A percentile compares a stretch with the other conserved stretches of the same genome.
Conservation (phyloP, 92 coral and sea anemone genomes). For the Hydrozoanthus gracilis region DNA sequence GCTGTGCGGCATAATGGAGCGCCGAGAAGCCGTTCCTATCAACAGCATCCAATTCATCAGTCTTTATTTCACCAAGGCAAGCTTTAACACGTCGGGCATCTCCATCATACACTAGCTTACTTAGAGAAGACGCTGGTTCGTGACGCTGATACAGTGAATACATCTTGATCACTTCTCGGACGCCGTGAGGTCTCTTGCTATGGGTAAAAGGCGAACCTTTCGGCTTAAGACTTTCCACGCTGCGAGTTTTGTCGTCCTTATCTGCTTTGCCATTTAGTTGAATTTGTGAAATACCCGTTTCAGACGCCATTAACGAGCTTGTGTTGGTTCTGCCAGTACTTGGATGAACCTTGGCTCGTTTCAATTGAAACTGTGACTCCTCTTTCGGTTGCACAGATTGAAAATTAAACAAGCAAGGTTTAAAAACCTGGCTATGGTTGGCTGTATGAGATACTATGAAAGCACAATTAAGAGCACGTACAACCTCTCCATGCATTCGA, state of each 20-base stretch:
- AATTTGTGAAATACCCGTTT: constrained; percentile 3
- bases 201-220: constrained; percentile 2
- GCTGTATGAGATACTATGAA: no score
- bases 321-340: no score
- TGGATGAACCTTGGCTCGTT: no score
- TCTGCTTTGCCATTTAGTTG: not conserved
- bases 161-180: constrained; percentile 43
- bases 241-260: constrained; percentile 12
- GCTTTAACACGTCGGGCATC: constrained; percentile 9
- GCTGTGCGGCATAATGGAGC: constrained; percentile 41
- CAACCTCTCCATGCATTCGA: no score
- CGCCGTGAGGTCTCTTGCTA: constrained; percentile 36
- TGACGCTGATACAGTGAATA: constrained; percentile 28
- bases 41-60: constrained; percentile 1
- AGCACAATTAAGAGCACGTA: no score
- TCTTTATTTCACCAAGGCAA: constrained; percentile 2
- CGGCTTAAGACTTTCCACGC: constrained; percentile 16
- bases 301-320: constrained; percentile 14
- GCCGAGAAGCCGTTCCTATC: constrained; percentile 38
- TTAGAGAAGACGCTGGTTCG: constrained; percentile 28
- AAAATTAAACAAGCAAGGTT: no score
- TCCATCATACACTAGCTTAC: constrained; percentile 29
- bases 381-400: no score
- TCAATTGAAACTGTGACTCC: no score
- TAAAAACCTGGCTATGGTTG: no score